Percentiles rank a stretch among this genome's conserved stretches.
Conservation (phyloP, 2,113 vertebrate species). For the Paracanthobrama guichenoti region DNA sequence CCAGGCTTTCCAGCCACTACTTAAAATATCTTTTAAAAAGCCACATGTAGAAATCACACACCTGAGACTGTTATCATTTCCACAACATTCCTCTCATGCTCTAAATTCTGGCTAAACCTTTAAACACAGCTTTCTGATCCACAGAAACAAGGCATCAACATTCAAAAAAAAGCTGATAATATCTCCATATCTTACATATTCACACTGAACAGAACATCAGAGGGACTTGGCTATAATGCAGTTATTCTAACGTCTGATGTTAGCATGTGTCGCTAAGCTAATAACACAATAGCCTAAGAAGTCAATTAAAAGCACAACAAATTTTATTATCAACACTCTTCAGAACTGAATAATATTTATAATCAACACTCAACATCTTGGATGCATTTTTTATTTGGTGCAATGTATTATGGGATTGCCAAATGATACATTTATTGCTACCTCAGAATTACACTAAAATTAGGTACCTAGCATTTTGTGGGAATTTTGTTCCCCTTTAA, state of each 20-base stretch:
- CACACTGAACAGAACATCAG: background rate
- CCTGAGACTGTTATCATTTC: conserved; percentile 40
- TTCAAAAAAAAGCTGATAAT: conserved; percentile 17
- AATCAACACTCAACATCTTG: background rate
- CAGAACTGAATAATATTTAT: background rate
- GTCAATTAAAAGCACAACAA: background rate
- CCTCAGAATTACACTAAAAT: background rate
- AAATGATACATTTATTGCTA: background rate
- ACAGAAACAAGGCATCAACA: conserved; percentile 5
- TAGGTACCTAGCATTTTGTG: no score
- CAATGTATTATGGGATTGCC: background rate
- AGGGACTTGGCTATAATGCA: background rate
- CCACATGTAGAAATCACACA: conserved; percentile 26
- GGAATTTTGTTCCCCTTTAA: no score
- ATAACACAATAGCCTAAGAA: background rate
- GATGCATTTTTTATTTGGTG: background rate
- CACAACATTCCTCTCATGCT: conserved; percentile 63
- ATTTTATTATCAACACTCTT: background rate
- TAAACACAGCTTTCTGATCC: conserved; percentile 33
- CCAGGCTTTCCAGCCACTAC: background rate
- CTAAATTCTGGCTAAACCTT: conserved; percentile 46
- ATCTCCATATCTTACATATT: background rate
- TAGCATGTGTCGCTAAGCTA: background rate
- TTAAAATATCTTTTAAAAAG: conserved; percentile 15
- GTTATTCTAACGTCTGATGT: background rate